These are phyloP conservation scores for Leptopilina myrica DNA, from an alignment of 2,888 invertebrate genomes.

Conservation along the genomic window DNA sequence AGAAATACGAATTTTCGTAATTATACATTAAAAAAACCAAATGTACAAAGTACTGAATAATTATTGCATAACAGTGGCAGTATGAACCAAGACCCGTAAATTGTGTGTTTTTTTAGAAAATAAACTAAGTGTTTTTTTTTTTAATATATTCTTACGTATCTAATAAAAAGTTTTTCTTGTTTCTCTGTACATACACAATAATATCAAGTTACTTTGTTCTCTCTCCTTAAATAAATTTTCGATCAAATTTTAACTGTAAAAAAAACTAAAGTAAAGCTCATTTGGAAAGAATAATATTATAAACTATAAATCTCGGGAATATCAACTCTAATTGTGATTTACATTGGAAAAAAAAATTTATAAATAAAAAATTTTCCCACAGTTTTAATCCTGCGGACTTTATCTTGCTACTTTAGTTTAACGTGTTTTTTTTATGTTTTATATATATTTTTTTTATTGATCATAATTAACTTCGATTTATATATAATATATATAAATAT, in stretches of 20 bases:
- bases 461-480: conserved; percentile 44
- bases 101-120: conserved; percentile 50
- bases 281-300: conserved; percentile 4
- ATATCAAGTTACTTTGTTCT: conserved; percentile 43
- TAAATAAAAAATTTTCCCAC: conserved; percentile 8
- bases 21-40: conserved; percentile 36
- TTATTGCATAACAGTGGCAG: conserved; percentile 50
- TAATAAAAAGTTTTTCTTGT: conserved; percentile 51
- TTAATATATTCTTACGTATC: conserved; percentile 43
- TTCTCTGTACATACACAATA: conserved; percentile 49
- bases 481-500: conserved; percentile 52
- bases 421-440: conserved; percentile 8
- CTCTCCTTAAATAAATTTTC: conserved; percentile 5
- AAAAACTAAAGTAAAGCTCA: conserved; percentile 24
- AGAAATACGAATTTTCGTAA: too few relatives aligned
- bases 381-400: conserved; percentile 5
- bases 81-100: conserved; percentile 54
- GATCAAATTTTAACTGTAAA: conserved; percentile 2
- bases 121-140: conserved; percentile 42
- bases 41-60: conserved; percentile 31
- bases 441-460: conserved; percentile 17
- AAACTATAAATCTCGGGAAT: conserved; percentile 15
- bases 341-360: background rate
- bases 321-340: background rate
- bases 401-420: conserved; percentile 29